Evolutionary conservation across 2,797 vertebrate species (phyloP).

Genomic region (Melanotaenia boesemani): DNA sequence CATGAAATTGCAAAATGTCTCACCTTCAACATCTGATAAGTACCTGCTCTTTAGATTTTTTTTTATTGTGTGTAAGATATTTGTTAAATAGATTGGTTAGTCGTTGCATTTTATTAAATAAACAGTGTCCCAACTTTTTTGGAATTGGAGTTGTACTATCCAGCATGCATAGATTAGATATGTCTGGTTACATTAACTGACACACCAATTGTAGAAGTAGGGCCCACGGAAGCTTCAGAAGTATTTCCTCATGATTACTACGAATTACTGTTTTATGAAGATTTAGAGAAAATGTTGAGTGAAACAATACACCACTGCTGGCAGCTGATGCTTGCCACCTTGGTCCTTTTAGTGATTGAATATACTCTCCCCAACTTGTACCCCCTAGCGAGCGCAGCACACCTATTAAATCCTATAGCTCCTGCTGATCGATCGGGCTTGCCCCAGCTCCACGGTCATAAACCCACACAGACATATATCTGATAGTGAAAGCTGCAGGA

Average conservation of each 20-base stretch:
- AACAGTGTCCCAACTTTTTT: neutral
- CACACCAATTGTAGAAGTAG: too few relatives aligned
- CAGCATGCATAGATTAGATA: neutral
- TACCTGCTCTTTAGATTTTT: too few relatives aligned
- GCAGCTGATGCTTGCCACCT: constrained; percentile 68
- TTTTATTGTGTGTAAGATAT: too few relatives aligned
- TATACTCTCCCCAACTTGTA: constrained; percentile 64
- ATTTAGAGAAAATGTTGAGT: neutral
- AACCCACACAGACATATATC: constrained; percentile 76
- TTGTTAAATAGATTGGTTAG: too few relatives aligned
- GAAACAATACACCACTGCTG: constrained; percentile 33
- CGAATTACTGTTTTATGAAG: neutral
- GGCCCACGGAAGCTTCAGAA: too few relatives aligned
- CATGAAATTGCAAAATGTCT: too few relatives aligned
- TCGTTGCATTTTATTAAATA: too few relatives aligned
- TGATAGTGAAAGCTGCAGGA: constrained; percentile 76
- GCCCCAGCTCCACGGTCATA: constrained; percentile 66
- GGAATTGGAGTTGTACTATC: neutral
- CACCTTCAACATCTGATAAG: too few relatives aligned
- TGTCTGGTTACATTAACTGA: too few relatives aligned
- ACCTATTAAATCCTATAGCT: constrained; percentile 79
- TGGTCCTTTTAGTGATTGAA: constrained; percentile 79
- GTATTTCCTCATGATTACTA: neutral
- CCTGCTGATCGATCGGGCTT: constrained; percentile 75
- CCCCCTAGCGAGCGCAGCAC: constrained; percentile 61